phyloP scores from a whole-genome alignment of 2,797 vertebrate genomes.

The Enteromius unitaeniatus region DNA sequence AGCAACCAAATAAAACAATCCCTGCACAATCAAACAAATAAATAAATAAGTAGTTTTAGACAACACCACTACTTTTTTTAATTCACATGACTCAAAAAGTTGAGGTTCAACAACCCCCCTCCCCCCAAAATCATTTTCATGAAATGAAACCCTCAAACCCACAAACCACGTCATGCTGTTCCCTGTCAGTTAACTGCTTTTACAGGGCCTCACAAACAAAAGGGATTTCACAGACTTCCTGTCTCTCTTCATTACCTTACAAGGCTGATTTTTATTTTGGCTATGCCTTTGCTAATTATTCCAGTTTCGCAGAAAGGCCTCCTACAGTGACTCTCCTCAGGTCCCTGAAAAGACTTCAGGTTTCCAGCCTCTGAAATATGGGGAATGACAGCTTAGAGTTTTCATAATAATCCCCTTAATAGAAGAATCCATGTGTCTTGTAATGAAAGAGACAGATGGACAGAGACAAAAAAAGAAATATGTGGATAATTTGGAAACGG shows the following conservation, averaged over 20 bases:
- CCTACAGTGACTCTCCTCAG: conserved; percentile 50
- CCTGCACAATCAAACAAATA: neutral
- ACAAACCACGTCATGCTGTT: conserved; percentile 50
- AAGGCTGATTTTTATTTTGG: conserved; percentile 63
- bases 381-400: conserved; percentile 24
- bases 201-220: conserved; percentile 70
- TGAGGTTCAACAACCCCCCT: conserved; percentile 49
- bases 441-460: conserved; percentile 41
- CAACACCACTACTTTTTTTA: no score
- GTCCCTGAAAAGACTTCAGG: conserved; percentile 55
- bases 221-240: conserved; percentile 68
- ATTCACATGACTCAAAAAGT: neutral
- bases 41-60: neutral
- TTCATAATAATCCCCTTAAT: conserved; percentile 14
- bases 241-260: conserved; percentile 66
- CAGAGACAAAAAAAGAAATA: conserved; percentile 24
- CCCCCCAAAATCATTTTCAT: conserved; percentile 59
- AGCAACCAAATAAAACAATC: neutral
- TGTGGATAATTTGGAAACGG: conserved; percentile 18
- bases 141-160: conserved; percentile 44
- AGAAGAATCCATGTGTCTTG: conserved; percentile 6
- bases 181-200: conserved; percentile 53
- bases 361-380: conserved; percentile 56
- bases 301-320: conserved; percentile 60
- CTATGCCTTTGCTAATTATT: conserved; percentile 59